These are phyloP conservation scores for Lemur catta DNA, from an alignment of 2,797 vertebrate genomes.

Conservation along the genomic window DNA sequence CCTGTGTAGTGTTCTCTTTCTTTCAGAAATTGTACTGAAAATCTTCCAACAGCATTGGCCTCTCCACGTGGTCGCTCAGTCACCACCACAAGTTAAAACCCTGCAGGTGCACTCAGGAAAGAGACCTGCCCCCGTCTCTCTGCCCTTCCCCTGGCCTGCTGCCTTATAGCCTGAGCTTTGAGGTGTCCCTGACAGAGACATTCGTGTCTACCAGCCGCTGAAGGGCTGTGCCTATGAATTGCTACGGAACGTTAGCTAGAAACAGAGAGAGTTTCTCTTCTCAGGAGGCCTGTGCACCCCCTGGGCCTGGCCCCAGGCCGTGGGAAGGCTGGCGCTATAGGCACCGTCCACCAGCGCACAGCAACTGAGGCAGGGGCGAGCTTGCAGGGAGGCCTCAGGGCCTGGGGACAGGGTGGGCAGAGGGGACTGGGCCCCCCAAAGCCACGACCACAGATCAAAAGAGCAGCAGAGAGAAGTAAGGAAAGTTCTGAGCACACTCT, in stretches of 20 bases:
- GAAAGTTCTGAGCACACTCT: neutral
- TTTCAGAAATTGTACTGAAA: neutral
- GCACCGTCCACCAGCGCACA: accelerated
- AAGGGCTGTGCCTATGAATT: neutral
- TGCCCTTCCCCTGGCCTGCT: neutral
- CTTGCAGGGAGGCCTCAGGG: neutral
- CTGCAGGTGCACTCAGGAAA: neutral
- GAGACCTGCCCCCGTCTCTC: neutral
- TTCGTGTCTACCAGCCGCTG: neutral
- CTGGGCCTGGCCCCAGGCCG: accelerated
- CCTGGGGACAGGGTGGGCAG: neutral
- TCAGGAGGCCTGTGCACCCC: neutral
- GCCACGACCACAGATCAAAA: neutral
- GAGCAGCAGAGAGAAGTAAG: neutral
- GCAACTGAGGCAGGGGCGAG: neutral
- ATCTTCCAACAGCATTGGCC: neutral
- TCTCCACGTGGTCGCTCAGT: neutral
- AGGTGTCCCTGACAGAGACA: neutral
- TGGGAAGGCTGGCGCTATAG: neutral
- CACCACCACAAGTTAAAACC: neutral
- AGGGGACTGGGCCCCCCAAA: neutral
- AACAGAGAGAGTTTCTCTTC: too few relatives aligned
- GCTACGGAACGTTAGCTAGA: accelerated
- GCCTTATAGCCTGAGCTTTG: neutral
- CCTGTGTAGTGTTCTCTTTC: neutral